Evolutionary conservation across 2,888 invertebrate species (phyloP).

Genomic region (Criorhina ranunculi): DNA sequence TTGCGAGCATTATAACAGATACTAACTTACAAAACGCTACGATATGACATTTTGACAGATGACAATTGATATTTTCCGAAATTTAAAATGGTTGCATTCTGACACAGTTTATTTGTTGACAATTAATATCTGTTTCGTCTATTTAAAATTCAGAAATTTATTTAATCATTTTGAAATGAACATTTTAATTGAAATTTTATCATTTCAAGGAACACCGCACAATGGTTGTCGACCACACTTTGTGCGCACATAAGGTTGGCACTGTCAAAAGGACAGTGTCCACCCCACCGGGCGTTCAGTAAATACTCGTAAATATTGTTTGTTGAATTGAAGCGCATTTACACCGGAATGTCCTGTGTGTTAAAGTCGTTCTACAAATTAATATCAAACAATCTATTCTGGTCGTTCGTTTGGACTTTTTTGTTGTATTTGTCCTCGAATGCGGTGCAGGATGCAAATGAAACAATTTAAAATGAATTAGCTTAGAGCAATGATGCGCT

Average conservation of each 20-base stretch:
- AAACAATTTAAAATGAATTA: constrained; percentile 26
- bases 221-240: constrained; percentile 42
- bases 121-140: constrained; percentile 23
- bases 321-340: constrained; percentile 9
- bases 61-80: neutral
- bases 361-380: constrained; percentile 34
- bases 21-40: no score
- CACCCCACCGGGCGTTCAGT: neutral
- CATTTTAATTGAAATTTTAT: constrained; percentile 82
- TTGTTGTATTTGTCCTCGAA: constrained; percentile 9
- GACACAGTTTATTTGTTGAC: constrained; percentile 17
- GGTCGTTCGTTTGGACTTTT: constrained; percentile 16
- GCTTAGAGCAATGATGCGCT: constrained; percentile 1
- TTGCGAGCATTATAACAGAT: no score
- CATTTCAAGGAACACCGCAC: constrained; percentile 49
- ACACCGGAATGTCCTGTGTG: constrained; percentile 18
- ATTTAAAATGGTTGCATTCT: neutral
- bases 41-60: constrained; percentile 13
- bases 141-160: constrained; percentile 60
- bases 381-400: constrained; percentile 44
- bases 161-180: constrained; percentile 73
- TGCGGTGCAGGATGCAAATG: neutral
- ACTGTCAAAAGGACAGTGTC: neutral
- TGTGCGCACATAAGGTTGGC: constrained; percentile 9
- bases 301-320: constrained; percentile 38